Conservation (phyloP, 1,140 invertebrate species). For the Spodoptera frugiperda region DNA sequence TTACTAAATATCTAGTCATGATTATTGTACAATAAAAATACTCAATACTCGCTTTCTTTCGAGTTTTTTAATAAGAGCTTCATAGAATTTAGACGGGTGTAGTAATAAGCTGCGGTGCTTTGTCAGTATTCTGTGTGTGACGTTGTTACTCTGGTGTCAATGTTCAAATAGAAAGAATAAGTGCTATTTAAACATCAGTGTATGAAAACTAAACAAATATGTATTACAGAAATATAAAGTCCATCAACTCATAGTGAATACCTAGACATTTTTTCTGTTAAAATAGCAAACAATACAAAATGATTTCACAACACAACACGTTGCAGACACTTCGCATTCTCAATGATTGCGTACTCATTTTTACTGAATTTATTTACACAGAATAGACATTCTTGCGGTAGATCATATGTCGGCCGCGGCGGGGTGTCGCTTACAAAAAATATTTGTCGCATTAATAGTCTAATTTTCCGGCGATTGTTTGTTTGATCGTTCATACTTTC, state of each 20-base stretch:
- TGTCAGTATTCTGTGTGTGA: neutral
- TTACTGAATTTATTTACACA: conserved; percentile 69
- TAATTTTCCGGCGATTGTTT: conserved; percentile 42
- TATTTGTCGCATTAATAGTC: conserved; percentile 35
- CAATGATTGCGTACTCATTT: conserved; percentile 60
- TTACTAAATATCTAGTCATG: neutral
- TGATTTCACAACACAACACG: conserved; percentile 57
- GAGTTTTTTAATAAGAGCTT: too few relatives aligned
- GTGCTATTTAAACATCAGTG: neutral
- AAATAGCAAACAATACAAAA: conserved; percentile 47
- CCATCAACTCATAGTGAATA: neutral
- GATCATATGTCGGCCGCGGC: conserved; percentile 63
- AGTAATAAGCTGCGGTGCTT: neutral
- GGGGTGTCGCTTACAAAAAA: conserved; percentile 66
- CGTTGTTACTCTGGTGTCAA: neutral
- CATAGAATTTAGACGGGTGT: neutral
- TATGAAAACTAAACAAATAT: neutral
- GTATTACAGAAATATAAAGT: conserved; percentile 6
- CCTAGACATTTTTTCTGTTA: conserved; percentile 48
- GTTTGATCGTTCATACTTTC: conserved; percentile 22
- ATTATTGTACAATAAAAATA: too few relatives aligned
- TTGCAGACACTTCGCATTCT: conserved; percentile 64
- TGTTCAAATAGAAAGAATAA: neutral
- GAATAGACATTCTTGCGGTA: conserved; percentile 67
- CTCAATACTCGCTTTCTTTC: too few relatives aligned